These are phyloP conservation scores for Dendrocincla fuliginosa DNA, from an alignment of 2,797 vertebrate genomes.

Conservation along the genomic window DNA sequence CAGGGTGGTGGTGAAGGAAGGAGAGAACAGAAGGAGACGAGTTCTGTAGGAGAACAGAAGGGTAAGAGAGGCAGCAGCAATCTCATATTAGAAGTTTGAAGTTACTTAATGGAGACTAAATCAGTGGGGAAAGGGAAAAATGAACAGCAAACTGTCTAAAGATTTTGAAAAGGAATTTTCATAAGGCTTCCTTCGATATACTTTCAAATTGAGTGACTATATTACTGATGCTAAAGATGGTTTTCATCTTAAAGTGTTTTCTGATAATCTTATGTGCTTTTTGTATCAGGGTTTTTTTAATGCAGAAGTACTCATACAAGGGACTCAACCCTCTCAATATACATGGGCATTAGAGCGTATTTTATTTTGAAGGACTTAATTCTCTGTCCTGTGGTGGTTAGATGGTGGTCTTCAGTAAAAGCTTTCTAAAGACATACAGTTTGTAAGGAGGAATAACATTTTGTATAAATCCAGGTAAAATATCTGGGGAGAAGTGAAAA, in stretches of 20 bases:
- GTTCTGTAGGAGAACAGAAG: not conserved
- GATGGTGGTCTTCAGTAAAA: not conserved
- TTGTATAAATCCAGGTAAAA: not conserved
- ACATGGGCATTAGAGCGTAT: not conserved
- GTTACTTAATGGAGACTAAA: not conserved
- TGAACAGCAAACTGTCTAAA: not conserved
- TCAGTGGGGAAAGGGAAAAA: not conserved
- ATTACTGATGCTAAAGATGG: not conserved
- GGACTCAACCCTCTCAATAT: not conserved
- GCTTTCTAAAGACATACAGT: not conserved
- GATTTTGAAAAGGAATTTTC: not conserved
- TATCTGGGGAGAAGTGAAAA: not conserved
- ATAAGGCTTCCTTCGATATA: not conserved
- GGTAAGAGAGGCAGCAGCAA: not conserved
- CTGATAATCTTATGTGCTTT: not conserved
- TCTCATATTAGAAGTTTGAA: not conserved
- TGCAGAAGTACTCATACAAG: not conserved
- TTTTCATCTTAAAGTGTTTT: not conserved
- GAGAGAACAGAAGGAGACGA: no score
- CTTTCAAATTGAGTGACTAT: not conserved
- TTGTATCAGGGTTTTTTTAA: not conserved
- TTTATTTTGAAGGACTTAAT: not conserved
- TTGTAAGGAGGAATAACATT: not conserved
- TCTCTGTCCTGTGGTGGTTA: not conserved
- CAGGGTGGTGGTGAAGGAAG: no score